Evolutionary conservation across 2,797 vertebrate species (phyloP).

Genomic region (Chromobotia macracanthus): DNA sequence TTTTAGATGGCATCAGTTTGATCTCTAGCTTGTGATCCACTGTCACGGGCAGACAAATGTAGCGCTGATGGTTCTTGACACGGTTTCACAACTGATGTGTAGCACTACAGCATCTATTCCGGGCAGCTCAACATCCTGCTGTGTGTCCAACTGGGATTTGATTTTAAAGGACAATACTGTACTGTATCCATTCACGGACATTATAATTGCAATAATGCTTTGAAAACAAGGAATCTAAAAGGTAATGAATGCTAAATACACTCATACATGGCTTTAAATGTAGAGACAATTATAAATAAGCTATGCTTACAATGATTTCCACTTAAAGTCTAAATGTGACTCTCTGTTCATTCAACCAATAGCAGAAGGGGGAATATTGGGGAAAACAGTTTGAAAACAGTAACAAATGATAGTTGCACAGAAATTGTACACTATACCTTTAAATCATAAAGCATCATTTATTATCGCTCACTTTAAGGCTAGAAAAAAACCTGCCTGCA

Average conservation of each 20-base stretch:
- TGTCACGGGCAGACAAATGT: not conserved
- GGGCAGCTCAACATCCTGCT: not conserved
- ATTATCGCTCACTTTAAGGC: not conserved
- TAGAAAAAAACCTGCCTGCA: conserved; percentile 10
- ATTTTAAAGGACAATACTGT: conserved; percentile 14
- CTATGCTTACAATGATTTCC: not conserved
- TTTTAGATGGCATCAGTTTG: conserved; percentile 17
- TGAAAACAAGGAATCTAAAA: not conserved
- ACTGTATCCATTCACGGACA: not conserved
- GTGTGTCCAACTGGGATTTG: conserved; percentile 4
- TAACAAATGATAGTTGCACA: not conserved
- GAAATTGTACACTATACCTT: not conserved
- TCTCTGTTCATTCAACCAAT: not conserved
- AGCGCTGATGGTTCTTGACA: not conserved
- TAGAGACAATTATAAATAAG: not conserved
- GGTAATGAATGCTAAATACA: no score
- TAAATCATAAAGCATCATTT: not conserved
- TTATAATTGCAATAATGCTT: not conserved
- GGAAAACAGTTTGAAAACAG: no score
- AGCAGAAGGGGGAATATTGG: not conserved
- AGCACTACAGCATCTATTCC: conserved; percentile 10
- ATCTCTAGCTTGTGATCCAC: conserved; percentile 8
- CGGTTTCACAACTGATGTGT: conserved; percentile 3
- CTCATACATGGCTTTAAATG: not conserved
- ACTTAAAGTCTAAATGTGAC: not conserved